Percentiles rank a stretch among this genome's conserved stretches.
Evolutionary conservation across 64 coral and sea anemone genomes (phyloP).

Genomic region (Anthopleura sola): DNA sequence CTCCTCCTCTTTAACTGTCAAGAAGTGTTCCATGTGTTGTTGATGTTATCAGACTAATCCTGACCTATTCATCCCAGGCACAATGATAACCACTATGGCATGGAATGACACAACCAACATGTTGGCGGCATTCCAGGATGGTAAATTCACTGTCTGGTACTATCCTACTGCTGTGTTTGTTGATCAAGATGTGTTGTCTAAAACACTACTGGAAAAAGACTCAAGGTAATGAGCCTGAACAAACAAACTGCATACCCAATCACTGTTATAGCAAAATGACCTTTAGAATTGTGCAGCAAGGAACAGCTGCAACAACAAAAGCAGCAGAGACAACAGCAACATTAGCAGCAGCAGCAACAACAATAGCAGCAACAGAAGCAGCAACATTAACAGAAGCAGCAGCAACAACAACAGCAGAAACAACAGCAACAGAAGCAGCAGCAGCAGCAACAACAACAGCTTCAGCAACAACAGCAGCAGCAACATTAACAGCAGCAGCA

Average conservation of each 20-base stretch:
- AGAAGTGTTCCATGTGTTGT: too few relatives aligned
- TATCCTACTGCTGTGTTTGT: constrained; percentile 77
- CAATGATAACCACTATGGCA: constrained; percentile 73
- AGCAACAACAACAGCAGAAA: too few relatives aligned
- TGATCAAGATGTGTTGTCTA: constrained; percentile 58
- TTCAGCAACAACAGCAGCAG: neutral
- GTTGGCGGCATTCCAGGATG: constrained; percentile 79
- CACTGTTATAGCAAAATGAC: too few relatives aligned
- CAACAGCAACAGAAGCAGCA: too few relatives aligned
- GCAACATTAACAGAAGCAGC: too few relatives aligned
- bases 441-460: neutral
- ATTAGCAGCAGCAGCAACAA: too few relatives aligned
- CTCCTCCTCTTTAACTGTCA: too few relatives aligned
- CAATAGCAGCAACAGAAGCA: too few relatives aligned
- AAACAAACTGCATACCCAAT: neutral
- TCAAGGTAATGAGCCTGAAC: constrained; percentile 43
- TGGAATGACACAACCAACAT: constrained; percentile 85
- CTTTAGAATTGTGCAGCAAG: too few relatives aligned
- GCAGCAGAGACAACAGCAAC: too few relatives aligned
- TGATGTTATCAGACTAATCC: neutral
- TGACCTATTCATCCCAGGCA: constrained; percentile 28
- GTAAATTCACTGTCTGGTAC: constrained; percentile 78
- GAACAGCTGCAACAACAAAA: too few relatives aligned
- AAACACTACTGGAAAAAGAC: constrained; percentile 80
- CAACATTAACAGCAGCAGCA: neutral